Conservation (phyloP, 2,113 vertebrate genomes). For the Orthonyx spaldingii region DNA sequence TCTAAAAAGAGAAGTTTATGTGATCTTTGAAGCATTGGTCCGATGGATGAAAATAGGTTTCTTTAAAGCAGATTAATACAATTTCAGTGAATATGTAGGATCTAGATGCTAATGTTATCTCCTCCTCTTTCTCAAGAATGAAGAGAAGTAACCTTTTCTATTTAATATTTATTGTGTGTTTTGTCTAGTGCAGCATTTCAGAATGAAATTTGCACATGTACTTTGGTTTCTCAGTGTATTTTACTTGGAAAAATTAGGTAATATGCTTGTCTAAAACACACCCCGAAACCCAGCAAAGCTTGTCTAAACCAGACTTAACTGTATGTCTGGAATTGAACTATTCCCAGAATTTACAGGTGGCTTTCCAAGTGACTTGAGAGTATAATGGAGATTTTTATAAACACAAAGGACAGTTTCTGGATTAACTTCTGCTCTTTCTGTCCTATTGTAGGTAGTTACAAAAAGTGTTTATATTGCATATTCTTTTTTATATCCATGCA, state of each 20-base stretch:
- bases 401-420: background rate
- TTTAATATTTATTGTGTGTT: background rate
- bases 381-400: background rate
- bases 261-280: background rate
- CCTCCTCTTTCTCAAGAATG: background rate
- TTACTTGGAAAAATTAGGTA: background rate
- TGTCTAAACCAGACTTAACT: background rate
- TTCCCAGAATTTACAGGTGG: background rate
- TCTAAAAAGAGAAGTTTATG: background rate
- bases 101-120: background rate
- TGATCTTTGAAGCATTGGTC: background rate
- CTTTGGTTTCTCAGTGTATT: background rate
- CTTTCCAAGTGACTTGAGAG: background rate
- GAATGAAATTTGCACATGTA: background rate
- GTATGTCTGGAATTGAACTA: background rate
- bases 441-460: background rate
- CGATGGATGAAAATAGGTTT: background rate
- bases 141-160: background rate
- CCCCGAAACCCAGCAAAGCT: fast-evolving
- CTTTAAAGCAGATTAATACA: background rate
- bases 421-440: background rate
- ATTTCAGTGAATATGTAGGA: background rate
- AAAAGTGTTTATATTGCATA: background rate
- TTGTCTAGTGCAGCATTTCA: background rate
- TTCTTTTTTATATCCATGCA: background rate